Conservation (phyloP, 2,888 invertebrate genomes). For the Sinhomidia bicolor region DNA sequence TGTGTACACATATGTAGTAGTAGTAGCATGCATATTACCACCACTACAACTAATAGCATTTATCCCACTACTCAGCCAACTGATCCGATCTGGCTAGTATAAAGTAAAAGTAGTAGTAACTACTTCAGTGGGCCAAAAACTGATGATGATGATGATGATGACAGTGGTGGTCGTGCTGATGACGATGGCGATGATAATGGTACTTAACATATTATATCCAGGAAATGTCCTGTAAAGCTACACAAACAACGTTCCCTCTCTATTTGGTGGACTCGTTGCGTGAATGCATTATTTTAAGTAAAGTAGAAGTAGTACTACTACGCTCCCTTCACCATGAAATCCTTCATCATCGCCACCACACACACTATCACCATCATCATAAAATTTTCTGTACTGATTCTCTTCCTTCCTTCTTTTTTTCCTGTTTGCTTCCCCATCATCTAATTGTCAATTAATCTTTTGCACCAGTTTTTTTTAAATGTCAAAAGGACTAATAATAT, state of each 20-base stretch:
- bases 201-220: slow-evolving; percentile 28
- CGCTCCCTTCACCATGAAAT: slow-evolving; percentile 27
- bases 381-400: slow-evolving; percentile 10
- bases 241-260: not conserved
- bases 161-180: not conserved
- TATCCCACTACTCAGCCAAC: not conserved
- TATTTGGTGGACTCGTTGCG: not conserved
- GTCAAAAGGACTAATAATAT: slow-evolving; percentile 39
- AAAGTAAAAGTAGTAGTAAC: slow-evolving; percentile 1
- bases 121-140: not conserved
- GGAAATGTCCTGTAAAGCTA: slow-evolving; percentile 56
- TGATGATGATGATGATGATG: not conserved
- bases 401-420: slow-evolving; percentile 24
- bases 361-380: not conserved
- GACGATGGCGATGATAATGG: slow-evolving; percentile 3
- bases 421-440: not conserved
- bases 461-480: slow-evolving; percentile 39
- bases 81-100: not conserved
- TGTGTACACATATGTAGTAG: slow-evolving; percentile 17
- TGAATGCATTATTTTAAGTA: slow-evolving; percentile 1
- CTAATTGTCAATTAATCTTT: slow-evolving; percentile 74
- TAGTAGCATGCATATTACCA: slow-evolving; percentile 7
- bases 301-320: not conserved
- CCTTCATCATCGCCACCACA: slow-evolving; percentile 26
- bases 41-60: not conserved